phyloP scores from a whole-genome alignment of 2,888 invertebrate genomes.

The Agrochola lychnidis region DNA sequence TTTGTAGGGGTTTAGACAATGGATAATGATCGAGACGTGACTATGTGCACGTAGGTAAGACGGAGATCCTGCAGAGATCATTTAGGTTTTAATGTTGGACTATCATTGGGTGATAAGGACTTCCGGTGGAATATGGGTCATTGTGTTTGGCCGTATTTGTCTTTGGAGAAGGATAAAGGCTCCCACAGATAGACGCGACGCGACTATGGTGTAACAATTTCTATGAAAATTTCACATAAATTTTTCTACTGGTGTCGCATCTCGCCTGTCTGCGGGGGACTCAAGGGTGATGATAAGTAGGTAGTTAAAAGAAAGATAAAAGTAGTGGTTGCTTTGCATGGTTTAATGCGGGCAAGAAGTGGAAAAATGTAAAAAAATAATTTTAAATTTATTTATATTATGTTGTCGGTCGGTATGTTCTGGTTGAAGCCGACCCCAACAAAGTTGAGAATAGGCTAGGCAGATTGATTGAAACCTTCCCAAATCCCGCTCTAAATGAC shows the following conservation, averaged over 20 bases:
- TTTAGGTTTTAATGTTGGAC: background rate
- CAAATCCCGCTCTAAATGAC: too few relatives aligned
- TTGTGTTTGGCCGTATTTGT: background rate
- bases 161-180: background rate
- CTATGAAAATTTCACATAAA: too few relatives aligned
- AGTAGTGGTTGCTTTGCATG: background rate
- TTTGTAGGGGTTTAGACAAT: constrained; percentile 63
- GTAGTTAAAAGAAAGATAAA: background rate
- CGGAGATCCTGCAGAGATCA: background rate
- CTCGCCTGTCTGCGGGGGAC: too few relatives aligned
- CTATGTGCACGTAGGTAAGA: constrained; percentile 37
- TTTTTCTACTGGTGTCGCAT: too few relatives aligned
- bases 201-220: too few relatives aligned
- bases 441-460: background rate
- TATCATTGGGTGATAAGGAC: constrained; percentile 32
- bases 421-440: background rate
- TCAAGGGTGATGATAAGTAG: too few relatives aligned
- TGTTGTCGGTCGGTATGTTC: too few relatives aligned
- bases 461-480: background rate
- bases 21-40: constrained; percentile 59
- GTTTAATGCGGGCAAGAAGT: background rate
- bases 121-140: constrained; percentile 2
- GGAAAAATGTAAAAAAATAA: background rate
- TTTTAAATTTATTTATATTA: too few relatives aligned
- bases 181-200: too few relatives aligned